Base-by-base conservation (phyloP, 2,113 vertebrate species). In the Bucco capensis region DNA sequence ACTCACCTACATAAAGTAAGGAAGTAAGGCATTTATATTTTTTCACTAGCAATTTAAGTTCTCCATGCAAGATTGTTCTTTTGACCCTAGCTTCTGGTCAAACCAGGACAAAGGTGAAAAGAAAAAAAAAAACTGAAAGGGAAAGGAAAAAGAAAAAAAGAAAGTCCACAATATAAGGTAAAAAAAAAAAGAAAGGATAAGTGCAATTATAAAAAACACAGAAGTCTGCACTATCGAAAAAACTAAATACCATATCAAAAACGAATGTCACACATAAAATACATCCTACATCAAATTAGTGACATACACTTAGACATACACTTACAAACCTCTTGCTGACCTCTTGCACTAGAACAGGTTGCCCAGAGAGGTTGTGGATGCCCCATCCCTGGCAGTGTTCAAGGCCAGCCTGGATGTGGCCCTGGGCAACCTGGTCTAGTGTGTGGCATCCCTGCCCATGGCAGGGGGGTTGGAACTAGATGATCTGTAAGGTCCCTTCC, bases 251-350 rank as follows among this genome's bases (percentile, higher is more conserved):
- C 21, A 3, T 28, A 64, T 61, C 65, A 58, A 84, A 89, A 76
- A n/a, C 19, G 1, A 79, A 38, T 40, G 17, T 33, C 19, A 65
- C 15, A 14, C 17, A 56, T 62, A 77, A 79, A 75, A 75, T 24
- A 69, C 2, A 80, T 38, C 35, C 19, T 54, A 47, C 11, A 58
- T 44, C 42, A 66, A 83, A 56, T 24, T 35, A 77, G 9, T 31
- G n/a, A 10, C 1, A 2, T 7, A 33, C 4, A 44, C 18, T 54
- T 35, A 42, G n/a, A n/a, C n/a, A n/a, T n/a, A n/a, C n/a, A n/a
- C n/a, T n/a, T n/a, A n/a, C 13, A 83, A 70, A 65, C 44, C 38
- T 67, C 35, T 46, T 65, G 10, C 18, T 89, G 56, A n/a, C n/a
- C n/a, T n/a, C n/a, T n/a, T n/a, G n/a, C n/a, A n/a, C n/a, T n/a